Evolutionary conservation across 2,113 vertebrate genomes (phyloP), one percentile per base, ranked within the genome.

Genomic region (Potamarius usumacintae): DNA sequence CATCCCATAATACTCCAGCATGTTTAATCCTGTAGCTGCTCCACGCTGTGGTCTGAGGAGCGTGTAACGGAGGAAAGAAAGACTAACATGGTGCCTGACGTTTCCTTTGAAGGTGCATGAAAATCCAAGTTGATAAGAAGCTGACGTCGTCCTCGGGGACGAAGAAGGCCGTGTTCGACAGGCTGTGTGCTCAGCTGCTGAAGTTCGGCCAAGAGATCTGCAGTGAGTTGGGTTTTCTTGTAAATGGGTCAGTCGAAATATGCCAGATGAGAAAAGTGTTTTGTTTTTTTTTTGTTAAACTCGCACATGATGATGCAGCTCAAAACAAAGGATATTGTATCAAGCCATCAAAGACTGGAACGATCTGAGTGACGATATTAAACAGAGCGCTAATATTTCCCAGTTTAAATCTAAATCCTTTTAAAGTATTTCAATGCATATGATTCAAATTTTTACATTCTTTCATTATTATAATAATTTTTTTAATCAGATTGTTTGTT

Each of bases 111-210:
- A 97, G 97, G 92, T 94, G 94, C 89, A 92, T 97, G 92, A 97
- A 97, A 92, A 83, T 97, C 48, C 96, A 96, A 92, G 95, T 96
- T 88, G 96, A 97, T 90, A 97, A 94, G 94, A 97, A 97, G 92
- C 93, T 97, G 92, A 22, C 94, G 80, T 90, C 94, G 27, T 89
- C 92, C 2, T 95, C 96, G 1, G 96, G 96, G 63, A 95, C 96
- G 14, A 97, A 96, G 92, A 97, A 95, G 89, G 48, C 93, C 65
- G 93, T 97, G 89, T 96, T 97, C 92, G 96, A 97, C 82, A 91
- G 97, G 2, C 93, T 97, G 0, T 96, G 94, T 88, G 86, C 27
- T 79, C 96, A 96, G 71, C 78, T 97, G 79, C 96, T 96, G 90
- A 96, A 94, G 87, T 93, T 95, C 5, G 94, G 94, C 71, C 93